phyloP scores from a whole-genome alignment of 1,140 invertebrate species.

The Drusus annulatus region DNA sequence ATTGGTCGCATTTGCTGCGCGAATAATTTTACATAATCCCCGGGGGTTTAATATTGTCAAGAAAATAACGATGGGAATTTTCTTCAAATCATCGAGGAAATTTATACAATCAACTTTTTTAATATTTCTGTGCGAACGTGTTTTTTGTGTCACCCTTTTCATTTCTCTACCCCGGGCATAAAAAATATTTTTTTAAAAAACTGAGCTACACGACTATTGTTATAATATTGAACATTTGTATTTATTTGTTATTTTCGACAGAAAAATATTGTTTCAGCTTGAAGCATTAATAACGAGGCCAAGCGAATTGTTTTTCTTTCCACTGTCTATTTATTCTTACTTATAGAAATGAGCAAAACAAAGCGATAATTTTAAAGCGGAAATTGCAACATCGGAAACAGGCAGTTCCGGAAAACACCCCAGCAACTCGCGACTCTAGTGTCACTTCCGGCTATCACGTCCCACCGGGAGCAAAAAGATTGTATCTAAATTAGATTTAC shows the following conservation, averaged over 20 bases:
- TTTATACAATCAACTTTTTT: neutral
- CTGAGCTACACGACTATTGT: no score
- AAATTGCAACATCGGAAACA: neutral
- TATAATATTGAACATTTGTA: no score
- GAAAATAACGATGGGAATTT: slow-evolving; percentile 10
- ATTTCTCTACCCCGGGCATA: no score
- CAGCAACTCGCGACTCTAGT: neutral
- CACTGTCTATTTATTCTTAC: no score
- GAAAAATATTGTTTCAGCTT: no score
- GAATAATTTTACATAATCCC: slow-evolving; percentile 49
- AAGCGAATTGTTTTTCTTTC: no score
- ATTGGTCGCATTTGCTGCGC: slow-evolving; percentile 25
- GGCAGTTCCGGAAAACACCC: neutral
- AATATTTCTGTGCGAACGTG: slow-evolving; percentile 6
- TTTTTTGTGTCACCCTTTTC: no score
- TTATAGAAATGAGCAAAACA: no score
- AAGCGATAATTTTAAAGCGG: neutral
- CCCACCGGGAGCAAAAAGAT: neutral
- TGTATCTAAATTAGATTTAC: no score
- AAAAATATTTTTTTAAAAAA: no score
- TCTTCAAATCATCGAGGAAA: neutral
- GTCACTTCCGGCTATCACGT: neutral
- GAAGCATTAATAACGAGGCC: no score
- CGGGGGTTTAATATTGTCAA: neutral
- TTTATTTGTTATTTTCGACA: no score